phyloP scores from a whole-genome alignment of 2,113 vertebrate genomes.

The Rana temporaria region DNA sequence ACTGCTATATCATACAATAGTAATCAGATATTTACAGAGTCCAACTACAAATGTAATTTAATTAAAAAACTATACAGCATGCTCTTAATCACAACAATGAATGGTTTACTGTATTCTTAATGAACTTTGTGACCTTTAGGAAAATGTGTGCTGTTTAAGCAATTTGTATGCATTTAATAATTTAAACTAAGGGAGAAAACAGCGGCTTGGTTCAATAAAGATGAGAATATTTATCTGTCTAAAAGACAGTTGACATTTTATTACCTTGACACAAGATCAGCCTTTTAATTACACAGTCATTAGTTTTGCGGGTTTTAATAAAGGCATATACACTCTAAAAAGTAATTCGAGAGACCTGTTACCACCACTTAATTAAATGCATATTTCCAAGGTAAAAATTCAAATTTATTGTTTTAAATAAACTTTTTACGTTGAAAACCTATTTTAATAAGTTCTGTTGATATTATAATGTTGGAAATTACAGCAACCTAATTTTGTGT shows the following conservation, averaged over 20 bases:
- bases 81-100: slow-evolving; percentile 70
- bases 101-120: slow-evolving; percentile 75
- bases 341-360: too few relatives aligned
- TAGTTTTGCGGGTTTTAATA: slow-evolving; percentile 74
- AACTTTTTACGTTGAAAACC: too few relatives aligned
- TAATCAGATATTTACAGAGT: slow-evolving; percentile 25
- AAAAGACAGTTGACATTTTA: slow-evolving; percentile 72
- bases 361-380: too few relatives aligned
- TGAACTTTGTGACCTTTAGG: slow-evolving; percentile 83
- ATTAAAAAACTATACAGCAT: slow-evolving; percentile 48
- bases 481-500: too few relatives aligned
- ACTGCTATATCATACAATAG: not conserved
- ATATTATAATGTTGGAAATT: too few relatives aligned
- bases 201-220: slow-evolving; percentile 70
- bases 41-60: slow-evolving; percentile 40
- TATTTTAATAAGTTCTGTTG: too few relatives aligned
- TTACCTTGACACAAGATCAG: slow-evolving; percentile 68
- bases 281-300: slow-evolving; percentile 68
- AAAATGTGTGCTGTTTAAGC: slow-evolving; percentile 76
- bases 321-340: slow-evolving; percentile 69
- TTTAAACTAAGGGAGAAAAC: slow-evolving; percentile 77
- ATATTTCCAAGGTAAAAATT: too few relatives aligned
- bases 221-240: slow-evolving; percentile 75
- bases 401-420: too few relatives aligned
- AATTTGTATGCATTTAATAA: slow-evolving; percentile 84